Evolutionary conservation across 2,797 vertebrate species (phyloP).

Genomic region (Micromesistius poutassou): DNA sequence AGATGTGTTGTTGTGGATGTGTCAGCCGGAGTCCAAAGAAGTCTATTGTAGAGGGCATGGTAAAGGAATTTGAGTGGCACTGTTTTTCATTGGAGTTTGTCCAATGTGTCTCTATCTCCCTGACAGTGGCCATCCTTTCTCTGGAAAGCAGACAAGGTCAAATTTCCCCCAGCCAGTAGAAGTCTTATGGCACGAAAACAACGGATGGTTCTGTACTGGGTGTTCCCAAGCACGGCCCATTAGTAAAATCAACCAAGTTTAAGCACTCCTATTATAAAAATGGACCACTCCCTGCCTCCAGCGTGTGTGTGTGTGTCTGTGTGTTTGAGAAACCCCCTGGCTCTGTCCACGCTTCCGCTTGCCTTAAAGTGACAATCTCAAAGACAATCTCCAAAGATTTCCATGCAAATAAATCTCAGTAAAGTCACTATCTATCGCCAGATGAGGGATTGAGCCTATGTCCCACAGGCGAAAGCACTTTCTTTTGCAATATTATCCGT

Average conservation of each 20-base stretch:
- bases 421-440: too few relatives aligned
- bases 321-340: neutral
- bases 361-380: neutral
- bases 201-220: conserved; percentile 38
- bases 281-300: conserved; percentile 19
- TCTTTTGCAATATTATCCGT: too few relatives aligned
- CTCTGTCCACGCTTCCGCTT: neutral
- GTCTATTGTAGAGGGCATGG: neutral
- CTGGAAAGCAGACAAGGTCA: conserved; percentile 45
- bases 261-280: conserved; percentile 43
- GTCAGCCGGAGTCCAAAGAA: neutral
- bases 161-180: conserved; percentile 37
- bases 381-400: too few relatives aligned
- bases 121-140: conserved; percentile 22
- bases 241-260: conserved; percentile 44
- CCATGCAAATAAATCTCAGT: too few relatives aligned
- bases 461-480: too few relatives aligned
- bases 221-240: conserved; percentile 31
- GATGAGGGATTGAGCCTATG: too few relatives aligned
- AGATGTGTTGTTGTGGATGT: neutral
- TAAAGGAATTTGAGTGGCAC: conserved; percentile 12
- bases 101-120: neutral
- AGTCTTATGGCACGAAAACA: conserved; percentile 41
- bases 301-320: neutral
- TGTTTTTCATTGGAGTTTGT: conserved; percentile 19